phyloP scores from a whole-genome alignment of 2,797 vertebrate species.

The Saxicola maurus region DNA sequence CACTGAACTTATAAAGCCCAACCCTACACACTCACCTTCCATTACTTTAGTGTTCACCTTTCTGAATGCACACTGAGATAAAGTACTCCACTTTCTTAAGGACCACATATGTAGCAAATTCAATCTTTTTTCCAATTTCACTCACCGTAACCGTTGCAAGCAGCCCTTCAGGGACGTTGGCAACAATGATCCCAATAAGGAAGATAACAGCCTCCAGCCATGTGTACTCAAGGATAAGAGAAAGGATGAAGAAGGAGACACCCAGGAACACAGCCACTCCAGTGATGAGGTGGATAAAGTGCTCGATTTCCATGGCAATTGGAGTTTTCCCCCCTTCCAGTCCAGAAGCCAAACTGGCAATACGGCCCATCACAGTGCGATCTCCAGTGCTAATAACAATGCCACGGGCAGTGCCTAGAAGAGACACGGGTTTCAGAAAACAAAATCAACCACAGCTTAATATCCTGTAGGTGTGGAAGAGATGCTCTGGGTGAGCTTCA shows the following conservation, averaged over 20 bases:
- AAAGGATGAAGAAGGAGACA: conserved; percentile 89
- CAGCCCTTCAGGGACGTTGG: conserved; percentile 93
- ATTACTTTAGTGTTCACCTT: not conserved
- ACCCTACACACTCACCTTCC: not conserved
- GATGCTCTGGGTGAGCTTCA: not conserved
- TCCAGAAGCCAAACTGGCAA: conserved; percentile 91
- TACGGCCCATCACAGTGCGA: conserved; percentile 94
- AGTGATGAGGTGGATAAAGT: conserved; percentile 96
- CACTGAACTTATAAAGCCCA: not conserved
- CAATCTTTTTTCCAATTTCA: not conserved
- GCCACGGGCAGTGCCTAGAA: conserved; percentile 88
- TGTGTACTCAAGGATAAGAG: conserved; percentile 89
- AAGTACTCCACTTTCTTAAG: not conserved
- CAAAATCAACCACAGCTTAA: not conserved
- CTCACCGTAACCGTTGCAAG: conserved; percentile 95
- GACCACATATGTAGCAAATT: not conserved
- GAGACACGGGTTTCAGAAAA: not conserved
- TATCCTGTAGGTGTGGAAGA: not conserved
- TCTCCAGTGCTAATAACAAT: conserved; percentile 93
- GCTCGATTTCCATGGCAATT: conserved; percentile 91
- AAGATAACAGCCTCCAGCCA: conserved; percentile 98
- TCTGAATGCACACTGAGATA: not conserved
- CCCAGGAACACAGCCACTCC: conserved; percentile 94
- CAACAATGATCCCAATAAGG: conserved; percentile 96
- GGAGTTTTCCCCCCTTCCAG: conserved; percentile 92